These are phyloP conservation scores for Poecilus cupreus DNA, from an alignment of 2,888 invertebrate species.

Conservation along the genomic window DNA sequence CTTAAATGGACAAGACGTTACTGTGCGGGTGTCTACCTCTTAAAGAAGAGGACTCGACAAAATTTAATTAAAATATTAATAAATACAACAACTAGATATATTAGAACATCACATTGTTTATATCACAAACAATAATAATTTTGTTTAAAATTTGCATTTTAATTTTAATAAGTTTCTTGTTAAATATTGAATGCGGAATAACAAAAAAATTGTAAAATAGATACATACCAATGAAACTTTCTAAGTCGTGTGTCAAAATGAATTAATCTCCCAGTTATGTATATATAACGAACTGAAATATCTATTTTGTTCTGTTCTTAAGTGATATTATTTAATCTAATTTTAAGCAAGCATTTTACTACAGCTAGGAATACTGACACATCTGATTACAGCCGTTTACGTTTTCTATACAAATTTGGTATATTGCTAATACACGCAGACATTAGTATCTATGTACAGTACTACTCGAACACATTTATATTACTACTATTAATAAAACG, in stretches of 20 bases:
- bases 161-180: background rate
- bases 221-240: background rate
- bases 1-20: conserved; percentile 71
- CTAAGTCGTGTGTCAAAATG: background rate
- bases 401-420: conserved; percentile 60
- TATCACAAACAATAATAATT: background rate
- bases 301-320: background rate
- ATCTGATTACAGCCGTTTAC: conserved; percentile 43
- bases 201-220: background rate
- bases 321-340: conserved; percentile 31
- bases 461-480: conserved; percentile 44
- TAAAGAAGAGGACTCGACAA: conserved; percentile 35
- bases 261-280: background rate
- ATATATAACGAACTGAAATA: background rate
- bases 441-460: conserved; percentile 51
- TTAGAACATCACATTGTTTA: conserved; percentile 38
- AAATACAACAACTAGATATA: conserved; percentile 18
- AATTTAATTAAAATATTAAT: conserved; percentile 28
- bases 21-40: conserved; percentile 71
- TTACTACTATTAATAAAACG: conserved; percentile 23
- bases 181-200: background rate
- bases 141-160: background rate
- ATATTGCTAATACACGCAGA: conserved; percentile 74
- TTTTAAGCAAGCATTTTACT: conserved; percentile 12
- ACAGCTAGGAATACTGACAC: conserved; percentile 19